Conservation (phyloP, 2,113 vertebrate species). For the Excalfactoria chinensis region DNA sequence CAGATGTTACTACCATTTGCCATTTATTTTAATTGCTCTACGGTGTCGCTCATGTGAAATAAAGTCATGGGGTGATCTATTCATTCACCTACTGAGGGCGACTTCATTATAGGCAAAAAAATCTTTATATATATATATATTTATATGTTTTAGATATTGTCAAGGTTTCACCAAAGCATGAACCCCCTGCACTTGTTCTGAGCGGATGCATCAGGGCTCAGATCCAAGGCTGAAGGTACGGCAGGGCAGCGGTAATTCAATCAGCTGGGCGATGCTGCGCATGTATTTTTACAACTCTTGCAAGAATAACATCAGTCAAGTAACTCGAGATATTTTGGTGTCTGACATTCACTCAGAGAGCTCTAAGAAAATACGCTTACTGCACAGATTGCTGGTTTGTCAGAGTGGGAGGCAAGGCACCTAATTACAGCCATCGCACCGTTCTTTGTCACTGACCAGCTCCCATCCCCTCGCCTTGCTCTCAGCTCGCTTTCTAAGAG, state of each 20-base stretch:
- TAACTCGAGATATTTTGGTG: constrained; percentile 65
- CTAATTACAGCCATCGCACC: neutral
- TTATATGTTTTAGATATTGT: neutral
- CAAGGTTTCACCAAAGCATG: neutral
- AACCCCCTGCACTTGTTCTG: neutral
- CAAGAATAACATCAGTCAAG: constrained; percentile 57
- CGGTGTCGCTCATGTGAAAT: constrained; percentile 30
- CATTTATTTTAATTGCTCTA: constrained; percentile 56
- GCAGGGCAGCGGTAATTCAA: constrained; percentile 47
- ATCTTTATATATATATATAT: too few relatives aligned
- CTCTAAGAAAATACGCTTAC: constrained; percentile 58
- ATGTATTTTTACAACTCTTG: constrained; percentile 45
- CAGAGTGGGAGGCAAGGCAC: constrained; percentile 39
- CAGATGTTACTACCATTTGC: constrained; percentile 57
- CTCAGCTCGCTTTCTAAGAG: neutral
- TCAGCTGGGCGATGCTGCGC: neutral
- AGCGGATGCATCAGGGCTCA: neutral
- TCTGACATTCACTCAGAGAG: constrained; percentile 56
- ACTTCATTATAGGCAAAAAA: neutral
- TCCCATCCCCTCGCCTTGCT: neutral
- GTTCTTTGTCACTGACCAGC: neutral
- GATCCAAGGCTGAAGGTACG: neutral
- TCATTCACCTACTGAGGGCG: constrained; percentile 1
- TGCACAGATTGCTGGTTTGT: constrained; percentile 22
- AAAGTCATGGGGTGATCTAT: constrained; percentile 33